Evolutionary conservation across 2,888 invertebrate species (phyloP).

Genomic region (Hydroisotoma schaefferi): DNA sequence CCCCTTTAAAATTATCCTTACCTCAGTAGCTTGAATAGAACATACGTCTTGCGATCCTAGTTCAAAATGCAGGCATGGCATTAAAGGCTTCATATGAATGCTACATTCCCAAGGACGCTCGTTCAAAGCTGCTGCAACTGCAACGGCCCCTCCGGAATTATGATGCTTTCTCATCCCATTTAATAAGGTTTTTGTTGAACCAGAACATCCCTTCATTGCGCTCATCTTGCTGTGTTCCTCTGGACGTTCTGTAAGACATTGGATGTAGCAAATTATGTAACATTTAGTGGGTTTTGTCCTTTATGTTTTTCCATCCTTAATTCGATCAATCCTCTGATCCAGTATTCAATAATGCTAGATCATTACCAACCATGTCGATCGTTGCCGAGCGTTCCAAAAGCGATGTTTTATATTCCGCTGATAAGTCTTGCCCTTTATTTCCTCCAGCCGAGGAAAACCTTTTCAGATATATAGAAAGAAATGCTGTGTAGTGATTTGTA

Average conservation of each 20-base stretch:
- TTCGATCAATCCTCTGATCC: too few relatives aligned
- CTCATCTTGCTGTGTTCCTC: not conserved
- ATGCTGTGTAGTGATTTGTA: conserved; percentile 52
- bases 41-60: conserved; percentile 51
- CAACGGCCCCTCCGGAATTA: not conserved
- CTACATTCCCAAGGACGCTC: conserved; percentile 49
- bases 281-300: not conserved
- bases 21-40: conserved; percentile 51
- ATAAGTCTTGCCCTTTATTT: not conserved
- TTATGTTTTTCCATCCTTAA: not conserved
- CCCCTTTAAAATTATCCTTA: conserved; percentile 26
- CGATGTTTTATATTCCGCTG: not conserved
- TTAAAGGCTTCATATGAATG: conserved; percentile 49
- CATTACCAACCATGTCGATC: not conserved
- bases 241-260: not conserved
- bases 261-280: not conserved
- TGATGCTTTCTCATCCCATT: not conserved
- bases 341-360: not conserved
- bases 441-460: not conserved
- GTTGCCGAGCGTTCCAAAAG: not conserved
- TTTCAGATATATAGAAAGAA: conserved; percentile 50
- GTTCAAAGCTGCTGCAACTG: conserved; percentile 15
- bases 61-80: conserved; percentile 51
- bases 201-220: not conserved
- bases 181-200: not conserved